A percentile compares a stretch with the other conserved stretches of the same genome.
Evolutionary conservation across 2,888 invertebrate genomes (phyloP).

Genomic region (Aleiodes leptofemur): DNA sequence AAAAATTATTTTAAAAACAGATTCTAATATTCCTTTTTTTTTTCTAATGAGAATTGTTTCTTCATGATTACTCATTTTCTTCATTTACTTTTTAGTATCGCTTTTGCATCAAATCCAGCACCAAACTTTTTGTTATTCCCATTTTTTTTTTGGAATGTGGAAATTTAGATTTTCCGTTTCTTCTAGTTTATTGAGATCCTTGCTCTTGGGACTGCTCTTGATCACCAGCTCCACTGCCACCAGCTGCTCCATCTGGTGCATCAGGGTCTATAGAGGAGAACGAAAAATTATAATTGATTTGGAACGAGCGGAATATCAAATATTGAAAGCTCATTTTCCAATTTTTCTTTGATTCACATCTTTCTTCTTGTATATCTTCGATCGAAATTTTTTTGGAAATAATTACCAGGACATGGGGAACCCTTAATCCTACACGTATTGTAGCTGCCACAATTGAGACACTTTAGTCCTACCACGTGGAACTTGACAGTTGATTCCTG

Average conservation of each 20-base stretch:
- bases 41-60: conserved; percentile 9
- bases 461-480: conserved; percentile 92
- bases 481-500: conserved; percentile 89
- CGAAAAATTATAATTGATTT: too few relatives aligned
- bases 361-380: neutral
- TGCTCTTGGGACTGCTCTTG: conserved; percentile 61
- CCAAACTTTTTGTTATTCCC: conserved; percentile 13
- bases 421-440: conserved; percentile 90
- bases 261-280: conserved; percentile 62
- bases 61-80: neutral
- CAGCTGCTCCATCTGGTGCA: conserved; percentile 63
- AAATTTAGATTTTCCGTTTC: neutral
- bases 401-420: conserved; percentile 74
- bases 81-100: neutral
- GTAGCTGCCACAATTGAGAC: conserved; percentile 91
- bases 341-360: too few relatives aligned
- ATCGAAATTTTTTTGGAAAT: conserved; percentile 8
- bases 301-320: too few relatives aligned
- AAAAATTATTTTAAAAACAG: conserved; percentile 18
- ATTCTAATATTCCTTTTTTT: neutral
- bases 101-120: neutral
- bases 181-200: conserved; percentile 51
- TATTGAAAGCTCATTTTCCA: too few relatives aligned
- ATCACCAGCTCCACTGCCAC: conserved; percentile 63
- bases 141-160: neutral